Evolutionary conservation across 2,797 vertebrate genomes (phyloP), one percentile per base, ranked within the genome.

Genomic region (Fundulus diaphanus): DNA sequence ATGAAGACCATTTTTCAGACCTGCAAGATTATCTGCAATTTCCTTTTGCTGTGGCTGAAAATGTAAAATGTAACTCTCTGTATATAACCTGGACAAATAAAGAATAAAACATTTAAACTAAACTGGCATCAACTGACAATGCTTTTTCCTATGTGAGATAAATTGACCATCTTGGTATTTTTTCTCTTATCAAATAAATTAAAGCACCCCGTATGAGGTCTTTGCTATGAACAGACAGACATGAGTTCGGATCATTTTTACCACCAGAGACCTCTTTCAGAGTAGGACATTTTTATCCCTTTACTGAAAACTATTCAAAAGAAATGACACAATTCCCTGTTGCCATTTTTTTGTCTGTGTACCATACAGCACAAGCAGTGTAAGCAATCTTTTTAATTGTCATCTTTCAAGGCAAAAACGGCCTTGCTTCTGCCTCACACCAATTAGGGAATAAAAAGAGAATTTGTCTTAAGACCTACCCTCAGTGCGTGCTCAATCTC

Each of bases 361-460:
- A 82, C 77, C 68, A 82, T 77, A 77, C 18, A 67, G 70, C 69
- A 82, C 24, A 57, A 81, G 77, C 52, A 74, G 40, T 80, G 79
- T 81, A 81, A 87, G 79, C 77, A 87, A 85, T 52, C 68, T 67
- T 68, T 86, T 82, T 89, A 88, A 87, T 84, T 90, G 87, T 88
- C 85, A 87, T 89, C 89, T 90, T 88, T 85, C 87, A 95, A 93
- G 90, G 90, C 90, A 88, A 92, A 66, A 95, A 94, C 92, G 77
- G 77, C 95, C 94, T 95, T 76, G n/a, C 93, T 95, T 91, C 88
- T 94, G 94, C 88, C 90, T 89, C 89, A 93, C 94, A 87, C 95
- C 94, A 96, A 94, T 92, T 96, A 95, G 94, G 93, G 92, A 88
- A 96, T 93, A 95, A 92, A 96, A 92, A 85, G 94, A 95, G 91